Evolutionary conservation across 1,140 invertebrate genomes (phyloP).

Genomic region (Brachionus koreanus): DNA sequence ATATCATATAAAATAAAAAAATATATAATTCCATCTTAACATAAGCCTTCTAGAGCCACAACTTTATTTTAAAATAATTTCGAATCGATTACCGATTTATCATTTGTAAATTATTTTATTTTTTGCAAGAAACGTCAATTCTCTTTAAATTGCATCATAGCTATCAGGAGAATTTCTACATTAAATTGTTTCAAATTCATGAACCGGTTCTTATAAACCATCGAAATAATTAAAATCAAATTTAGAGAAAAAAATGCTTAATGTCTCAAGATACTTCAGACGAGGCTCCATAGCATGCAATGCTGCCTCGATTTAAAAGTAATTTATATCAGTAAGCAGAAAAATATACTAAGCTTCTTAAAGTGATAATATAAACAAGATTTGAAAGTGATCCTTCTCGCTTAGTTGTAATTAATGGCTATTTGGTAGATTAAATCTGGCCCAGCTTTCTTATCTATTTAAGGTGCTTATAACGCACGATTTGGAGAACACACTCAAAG

Average conservation of each 20-base stretch:
- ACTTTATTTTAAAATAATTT: background rate
- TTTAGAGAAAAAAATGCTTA: background rate
- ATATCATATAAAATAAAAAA: background rate
- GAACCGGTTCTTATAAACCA: background rate
- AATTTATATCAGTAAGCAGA: background rate
- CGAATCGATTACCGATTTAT: background rate
- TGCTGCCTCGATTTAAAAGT: background rate
- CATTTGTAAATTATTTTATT: background rate
- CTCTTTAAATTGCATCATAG: background rate
- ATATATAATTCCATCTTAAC: background rate
- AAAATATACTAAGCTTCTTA: conserved; percentile 3
- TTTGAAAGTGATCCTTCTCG: background rate
- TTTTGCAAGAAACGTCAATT: background rate
- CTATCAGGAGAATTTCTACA: background rate
- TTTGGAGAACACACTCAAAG: background rate
- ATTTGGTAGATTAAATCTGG: background rate
- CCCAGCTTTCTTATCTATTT: background rate
- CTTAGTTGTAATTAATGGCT: background rate
- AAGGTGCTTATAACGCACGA: background rate
- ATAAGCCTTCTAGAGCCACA: background rate
- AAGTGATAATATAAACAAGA: background rate
- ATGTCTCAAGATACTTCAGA: background rate
- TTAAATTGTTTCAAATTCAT: background rate
- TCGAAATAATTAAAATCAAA: background rate
- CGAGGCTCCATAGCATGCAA: background rate